These are phyloP conservation scores for Mactra quadrangularis DNA, from an alignment of 1,140 invertebrate genomes.

Conservation along the genomic window DNA sequence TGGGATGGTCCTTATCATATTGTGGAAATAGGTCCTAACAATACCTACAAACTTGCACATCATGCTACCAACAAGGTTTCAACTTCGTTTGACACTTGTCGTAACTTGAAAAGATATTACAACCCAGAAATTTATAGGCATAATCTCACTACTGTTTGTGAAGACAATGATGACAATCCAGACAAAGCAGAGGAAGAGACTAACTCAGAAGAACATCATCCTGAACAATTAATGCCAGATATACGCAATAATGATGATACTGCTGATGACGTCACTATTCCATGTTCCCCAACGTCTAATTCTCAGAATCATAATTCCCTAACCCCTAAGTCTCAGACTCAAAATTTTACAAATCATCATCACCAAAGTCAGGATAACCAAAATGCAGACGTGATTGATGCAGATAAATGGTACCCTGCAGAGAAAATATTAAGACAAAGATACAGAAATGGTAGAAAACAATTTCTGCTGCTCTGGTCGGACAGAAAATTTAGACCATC, in stretches of 20 bases:
- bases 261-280: no score
- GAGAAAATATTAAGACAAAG: conserved; percentile 21
- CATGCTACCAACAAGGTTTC: conserved; percentile 2
- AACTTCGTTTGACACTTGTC: background rate
- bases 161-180: background rate
- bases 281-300: no score
- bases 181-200: no score
- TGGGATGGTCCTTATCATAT: conserved; percentile 34
- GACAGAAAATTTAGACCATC: background rate
- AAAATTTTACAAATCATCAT: no score
- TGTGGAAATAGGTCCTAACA: background rate
- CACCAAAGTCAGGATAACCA: no score
- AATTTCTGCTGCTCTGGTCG: background rate
- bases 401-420: conserved; percentile 9
- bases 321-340: no score
- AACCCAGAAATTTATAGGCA: conserved; percentile 7
- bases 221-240: no score
- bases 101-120: conserved; percentile 1
- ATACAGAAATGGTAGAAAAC: background rate
- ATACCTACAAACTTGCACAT: conserved; percentile 8
- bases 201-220: no score
- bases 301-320: no score
- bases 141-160: background rate
- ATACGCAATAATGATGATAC: no score
- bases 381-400: no score